Evolutionary conservation across 2,888 invertebrate species (phyloP), one percentile per base, ranked within the genome.

Genomic region (Epicampocera succincta): DNA sequence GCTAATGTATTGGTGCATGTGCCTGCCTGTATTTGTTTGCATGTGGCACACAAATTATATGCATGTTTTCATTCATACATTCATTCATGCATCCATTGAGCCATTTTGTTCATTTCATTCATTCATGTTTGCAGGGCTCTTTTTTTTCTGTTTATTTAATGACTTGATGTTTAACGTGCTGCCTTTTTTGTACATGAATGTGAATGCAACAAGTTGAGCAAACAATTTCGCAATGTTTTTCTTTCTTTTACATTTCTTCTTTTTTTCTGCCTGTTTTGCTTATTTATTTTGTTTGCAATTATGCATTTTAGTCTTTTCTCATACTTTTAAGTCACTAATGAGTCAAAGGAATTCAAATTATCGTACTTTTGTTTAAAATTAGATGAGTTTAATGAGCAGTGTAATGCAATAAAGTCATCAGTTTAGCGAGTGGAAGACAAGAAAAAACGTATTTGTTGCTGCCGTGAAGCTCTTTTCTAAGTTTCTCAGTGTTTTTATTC

Each of bases 121-220:
- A 74, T 56, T 74, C 66, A 75, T 66, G 74, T 75, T 75, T 75
- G 48, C 38, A 42, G 25, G 17, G 15, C 58, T 17, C 13, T n/a
- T 29, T 29, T 33, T 50, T 25, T 63, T 38, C 50, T 68, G 66
- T 50, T 58, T 61, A 38, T 68, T 76, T 54, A 52, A 52, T 76
- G 52, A 25, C 21, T 60, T 73, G 66, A 68, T 73, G 42, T 68
- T 76, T 68, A 69, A 69, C 50, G 69, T 50, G 50, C 8, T n/a
- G n/a, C n/a, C n/a, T 58, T 3, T 17, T 56, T 21, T 42, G 5
- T 56, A 17, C 4, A 15, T 44, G 42, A 69, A 33, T 58, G 56
- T 73, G 63, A 81, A 81, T 81, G 81, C 81, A 81, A 81, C 81
- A 81, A 81, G 81, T 81, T 81, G 63, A 73, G 68, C 81, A 81